Evolutionary conservation across 2,888 invertebrate genomes (phyloP), one percentile per base, ranked within the genome.

Genomic region (Ganaspis brasiliensis): DNA sequence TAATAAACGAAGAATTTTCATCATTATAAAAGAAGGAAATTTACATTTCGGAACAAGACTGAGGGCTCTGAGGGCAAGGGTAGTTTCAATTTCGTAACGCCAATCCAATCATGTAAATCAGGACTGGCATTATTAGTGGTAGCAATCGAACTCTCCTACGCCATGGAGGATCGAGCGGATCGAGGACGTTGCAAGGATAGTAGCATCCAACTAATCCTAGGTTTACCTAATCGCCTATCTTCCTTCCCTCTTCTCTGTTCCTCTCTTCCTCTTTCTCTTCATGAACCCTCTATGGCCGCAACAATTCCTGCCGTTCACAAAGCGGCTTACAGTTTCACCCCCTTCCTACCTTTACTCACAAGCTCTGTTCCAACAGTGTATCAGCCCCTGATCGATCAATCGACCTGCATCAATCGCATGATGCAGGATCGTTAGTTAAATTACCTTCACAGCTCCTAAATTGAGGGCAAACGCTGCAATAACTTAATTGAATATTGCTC

Each of bases 81-180:
- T 84, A 87, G 89, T 91, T 91, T 90, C 90, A 91, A 91, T 91
- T 91, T 89, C 90, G 89, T 87, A 87, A 90, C 87, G 89, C 87
- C 90, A 86, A 90, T 91, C 89, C 90, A 91, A 91, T 91, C 91
- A 91, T 91, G 91, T 91, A 91, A 91, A 91, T 91, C 90, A 90
- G 87, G 85, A 74, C 83, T 83, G 87, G 90, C 89, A 87, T 90
- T 90, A 90, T 91, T 90, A 90, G 90, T 84, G 87, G 87, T 81
- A 83, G 85, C 87, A 86, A 89, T 89, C 88, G 88, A 87, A 88
- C 87, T 86, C 84, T 82, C 84, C 52, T 67, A 61, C 59, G 79
- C 75, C 75, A 73, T 78, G 77, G 79, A 80, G 80, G 81, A 79
- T 80, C 81, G 74, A 79, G 59, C 78, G 80, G 72, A 82, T 83